Evolutionary conservation across 2,888 invertebrate species (phyloP).

Genomic region (Stegana nigrithorax): DNA sequence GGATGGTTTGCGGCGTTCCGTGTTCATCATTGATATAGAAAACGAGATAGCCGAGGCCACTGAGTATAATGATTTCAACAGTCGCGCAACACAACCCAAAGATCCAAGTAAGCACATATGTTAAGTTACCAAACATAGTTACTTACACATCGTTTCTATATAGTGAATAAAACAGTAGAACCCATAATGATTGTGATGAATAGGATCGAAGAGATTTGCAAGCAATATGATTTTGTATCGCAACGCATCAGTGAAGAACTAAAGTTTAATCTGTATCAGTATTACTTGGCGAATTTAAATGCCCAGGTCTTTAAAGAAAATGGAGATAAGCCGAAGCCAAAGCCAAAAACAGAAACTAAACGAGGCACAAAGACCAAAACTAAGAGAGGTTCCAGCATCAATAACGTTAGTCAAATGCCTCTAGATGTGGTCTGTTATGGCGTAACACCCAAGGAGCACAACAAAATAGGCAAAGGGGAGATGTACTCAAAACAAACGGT

Average conservation of each 20-base stretch:
- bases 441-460: conserved; percentile 39
- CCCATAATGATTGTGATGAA: conserved; percentile 24
- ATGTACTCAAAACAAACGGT: conserved; percentile 43
- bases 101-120: conserved; percentile 28
- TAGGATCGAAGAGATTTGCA: conserved; percentile 32
- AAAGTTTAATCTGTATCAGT: conserved; percentile 38
- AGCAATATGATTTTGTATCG: conserved; percentile 28
- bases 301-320: conserved; percentile 17
- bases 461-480: conserved; percentile 41
- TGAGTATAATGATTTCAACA: background rate
- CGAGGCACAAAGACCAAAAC: conserved; percentile 6
- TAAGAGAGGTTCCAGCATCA: conserved; percentile 15
- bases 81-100: conserved; percentile 19
- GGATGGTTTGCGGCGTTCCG: conserved; percentile 42
- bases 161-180: conserved; percentile 23
- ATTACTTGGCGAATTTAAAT: conserved; percentile 33
- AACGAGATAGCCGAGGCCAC: conserved; percentile 30
- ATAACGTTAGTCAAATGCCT: background rate
- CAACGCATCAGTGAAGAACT: conserved; percentile 34
- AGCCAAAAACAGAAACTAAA: conserved; percentile 12
- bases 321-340: too few species aligned
- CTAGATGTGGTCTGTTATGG: conserved; percentile 35
- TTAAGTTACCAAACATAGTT: too few species aligned
- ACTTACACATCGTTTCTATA: too few species aligned
- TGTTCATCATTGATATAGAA: conserved; percentile 54